A percentile compares a stretch with the other conserved stretches of the same genome.
phyloP scores from a whole-genome alignment of 2,888 invertebrate species.

The Parnassius smintheus region DNA sequence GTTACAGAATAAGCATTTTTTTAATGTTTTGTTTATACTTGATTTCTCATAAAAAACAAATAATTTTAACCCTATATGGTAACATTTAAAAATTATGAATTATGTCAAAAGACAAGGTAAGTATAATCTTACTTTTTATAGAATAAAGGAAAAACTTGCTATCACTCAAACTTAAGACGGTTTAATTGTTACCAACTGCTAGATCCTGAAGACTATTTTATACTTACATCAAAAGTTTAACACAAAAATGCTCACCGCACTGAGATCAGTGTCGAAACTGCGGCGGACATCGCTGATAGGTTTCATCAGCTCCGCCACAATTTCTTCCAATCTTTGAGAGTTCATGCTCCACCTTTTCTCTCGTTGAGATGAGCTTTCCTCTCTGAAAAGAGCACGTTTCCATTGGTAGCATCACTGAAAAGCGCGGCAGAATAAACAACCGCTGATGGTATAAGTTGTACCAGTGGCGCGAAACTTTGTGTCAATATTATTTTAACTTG shows the following conservation, averaged over 20 bases:
- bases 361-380: conserved; percentile 51
- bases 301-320: conserved; percentile 71
- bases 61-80: too few relatives aligned
- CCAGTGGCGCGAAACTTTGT: conserved; percentile 72
- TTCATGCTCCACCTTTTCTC: conserved; percentile 73
- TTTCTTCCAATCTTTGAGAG: conserved; percentile 66
- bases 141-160: too few relatives aligned
- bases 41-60: too few relatives aligned
- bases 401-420: conserved; percentile 65
- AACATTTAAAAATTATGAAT: too few relatives aligned
- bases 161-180: too few relatives aligned
- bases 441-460: conserved; percentile 42
- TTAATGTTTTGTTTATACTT: too few relatives aligned
- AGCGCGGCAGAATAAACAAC: conserved; percentile 40
- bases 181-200: too few relatives aligned
- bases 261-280: conserved; percentile 70
- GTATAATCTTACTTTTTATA: too few relatives aligned
- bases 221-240: not conserved
- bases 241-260: conserved; percentile 55
- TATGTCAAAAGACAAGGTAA: too few relatives aligned
- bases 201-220: too few relatives aligned
- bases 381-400: conserved; percentile 63
- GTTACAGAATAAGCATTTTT: too few relatives aligned
- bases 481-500: conserved; percentile 62
- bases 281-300: conserved; percentile 66